phyloP scores from a whole-genome alignment of 2,797 vertebrate species.

The Pempheris klunzingeri region DNA sequence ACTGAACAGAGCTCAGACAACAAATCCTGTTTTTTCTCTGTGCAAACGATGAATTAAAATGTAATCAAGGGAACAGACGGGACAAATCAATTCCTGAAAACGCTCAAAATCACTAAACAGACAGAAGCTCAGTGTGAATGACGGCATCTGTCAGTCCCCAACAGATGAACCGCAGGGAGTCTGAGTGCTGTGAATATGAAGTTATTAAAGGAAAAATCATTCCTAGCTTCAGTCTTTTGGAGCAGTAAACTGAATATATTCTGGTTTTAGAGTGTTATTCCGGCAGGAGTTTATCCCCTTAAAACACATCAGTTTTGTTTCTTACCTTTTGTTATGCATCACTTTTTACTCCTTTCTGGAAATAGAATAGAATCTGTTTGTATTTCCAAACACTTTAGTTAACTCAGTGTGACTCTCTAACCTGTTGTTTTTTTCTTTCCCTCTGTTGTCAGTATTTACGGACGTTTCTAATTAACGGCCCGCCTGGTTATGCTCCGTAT shows the following conservation, averaged over 20 bases:
- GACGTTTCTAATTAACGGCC: constrained; percentile 92
- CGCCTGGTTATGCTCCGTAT: constrained; percentile 95
- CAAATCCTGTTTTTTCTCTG: background rate
- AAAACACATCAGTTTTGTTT: background rate
- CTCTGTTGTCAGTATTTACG: constrained; percentile 88
- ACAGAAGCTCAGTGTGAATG: background rate
- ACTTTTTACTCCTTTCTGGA: background rate
- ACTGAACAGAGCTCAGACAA: background rate
- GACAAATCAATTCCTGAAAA: background rate
- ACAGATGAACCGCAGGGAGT: background rate
- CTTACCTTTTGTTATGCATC: background rate
- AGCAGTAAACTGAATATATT: background rate
- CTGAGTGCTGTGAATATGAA: background rate
- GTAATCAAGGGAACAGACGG: background rate
- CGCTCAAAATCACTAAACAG: background rate
- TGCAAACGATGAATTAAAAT: background rate
- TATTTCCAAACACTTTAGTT: background rate
- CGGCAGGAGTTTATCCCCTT: too few relatives aligned
- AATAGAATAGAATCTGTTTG: background rate
- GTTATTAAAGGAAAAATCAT: background rate
- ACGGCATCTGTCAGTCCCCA: background rate
- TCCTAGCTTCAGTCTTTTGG: too few relatives aligned
- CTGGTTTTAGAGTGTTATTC: too few relatives aligned
- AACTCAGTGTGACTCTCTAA: background rate
- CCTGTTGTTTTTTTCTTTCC: background rate